These are phyloP conservation scores for Sclerurus mexicanus DNA, from an alignment of 2,113 vertebrate genomes.

Conservation along the genomic window DNA sequence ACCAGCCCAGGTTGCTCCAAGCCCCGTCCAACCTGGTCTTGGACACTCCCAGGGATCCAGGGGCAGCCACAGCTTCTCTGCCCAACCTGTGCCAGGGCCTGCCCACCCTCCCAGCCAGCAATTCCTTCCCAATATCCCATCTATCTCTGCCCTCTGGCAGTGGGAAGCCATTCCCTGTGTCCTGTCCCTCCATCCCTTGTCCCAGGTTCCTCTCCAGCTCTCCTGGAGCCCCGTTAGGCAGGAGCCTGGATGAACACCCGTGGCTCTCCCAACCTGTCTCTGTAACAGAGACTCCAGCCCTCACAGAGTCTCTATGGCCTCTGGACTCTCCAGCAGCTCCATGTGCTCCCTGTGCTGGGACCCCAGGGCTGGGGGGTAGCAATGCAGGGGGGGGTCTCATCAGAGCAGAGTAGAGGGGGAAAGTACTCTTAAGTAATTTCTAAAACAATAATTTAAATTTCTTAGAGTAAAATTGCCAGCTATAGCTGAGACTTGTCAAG, in stretches of 20 bases:
- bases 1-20: neutral
- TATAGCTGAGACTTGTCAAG: neutral
- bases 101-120: accelerated
- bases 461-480: neutral
- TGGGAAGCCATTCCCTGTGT: neutral
- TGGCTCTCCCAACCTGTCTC: neutral
- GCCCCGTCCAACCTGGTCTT: neutral
- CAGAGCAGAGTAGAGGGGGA: neutral
- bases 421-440: neutral
- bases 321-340: neutral
- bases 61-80: neutral
- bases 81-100: neutral
- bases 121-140: neutral
- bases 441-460: neutral
- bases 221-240: neutral
- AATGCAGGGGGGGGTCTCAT: neutral
- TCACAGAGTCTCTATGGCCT: neutral
- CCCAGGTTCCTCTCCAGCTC: neutral
- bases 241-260: neutral
- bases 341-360: neutral
- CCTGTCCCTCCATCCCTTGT: neutral
- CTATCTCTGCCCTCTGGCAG: accelerated
- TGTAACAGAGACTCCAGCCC: neutral
- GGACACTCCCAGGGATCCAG: neutral
- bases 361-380: neutral